phyloP scores from a whole-genome alignment of 2,797 vertebrate species.

The Aselliscus stoliczkanus region DNA sequence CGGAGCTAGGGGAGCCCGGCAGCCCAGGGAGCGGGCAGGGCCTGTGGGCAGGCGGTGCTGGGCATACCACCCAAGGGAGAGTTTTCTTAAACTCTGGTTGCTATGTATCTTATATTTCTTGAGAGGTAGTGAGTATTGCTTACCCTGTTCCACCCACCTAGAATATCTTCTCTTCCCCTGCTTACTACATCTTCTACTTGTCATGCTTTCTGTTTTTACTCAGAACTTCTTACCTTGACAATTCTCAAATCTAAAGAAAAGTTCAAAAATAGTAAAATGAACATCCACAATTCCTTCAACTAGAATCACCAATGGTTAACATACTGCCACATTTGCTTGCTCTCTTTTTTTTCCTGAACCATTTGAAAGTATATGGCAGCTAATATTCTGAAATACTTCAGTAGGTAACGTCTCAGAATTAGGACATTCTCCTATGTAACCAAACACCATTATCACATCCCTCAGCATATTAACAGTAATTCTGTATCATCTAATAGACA shows the following conservation, averaged over 20 bases:
- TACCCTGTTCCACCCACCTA: neutral
- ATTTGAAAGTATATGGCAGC: neutral
- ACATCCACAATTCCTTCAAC: neutral
- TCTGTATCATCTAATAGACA: neutral
- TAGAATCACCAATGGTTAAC: neutral
- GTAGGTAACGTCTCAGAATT: neutral
- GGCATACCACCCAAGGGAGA: neutral
- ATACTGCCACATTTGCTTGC: neutral
- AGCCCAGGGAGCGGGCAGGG: no score
- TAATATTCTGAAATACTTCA: neutral
- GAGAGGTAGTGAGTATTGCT: neutral
- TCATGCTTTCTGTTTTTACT: conserved; percentile 10
- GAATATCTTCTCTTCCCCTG: neutral
- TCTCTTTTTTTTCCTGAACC: neutral
- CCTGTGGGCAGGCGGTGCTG: neutral
- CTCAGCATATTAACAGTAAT: neutral
- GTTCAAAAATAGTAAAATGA: neutral
- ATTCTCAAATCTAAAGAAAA: neutral
- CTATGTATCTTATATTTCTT: neutral
- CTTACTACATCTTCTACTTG: neutral
- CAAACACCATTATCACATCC: neutral
- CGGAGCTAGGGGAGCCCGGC: neutral
- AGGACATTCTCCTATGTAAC: neutral
- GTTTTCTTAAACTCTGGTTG: neutral
- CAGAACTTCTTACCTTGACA: conserved; percentile 15